phyloP scores from a whole-genome alignment of 2,113 vertebrate species.

The Ictalurus punctatus region DNA sequence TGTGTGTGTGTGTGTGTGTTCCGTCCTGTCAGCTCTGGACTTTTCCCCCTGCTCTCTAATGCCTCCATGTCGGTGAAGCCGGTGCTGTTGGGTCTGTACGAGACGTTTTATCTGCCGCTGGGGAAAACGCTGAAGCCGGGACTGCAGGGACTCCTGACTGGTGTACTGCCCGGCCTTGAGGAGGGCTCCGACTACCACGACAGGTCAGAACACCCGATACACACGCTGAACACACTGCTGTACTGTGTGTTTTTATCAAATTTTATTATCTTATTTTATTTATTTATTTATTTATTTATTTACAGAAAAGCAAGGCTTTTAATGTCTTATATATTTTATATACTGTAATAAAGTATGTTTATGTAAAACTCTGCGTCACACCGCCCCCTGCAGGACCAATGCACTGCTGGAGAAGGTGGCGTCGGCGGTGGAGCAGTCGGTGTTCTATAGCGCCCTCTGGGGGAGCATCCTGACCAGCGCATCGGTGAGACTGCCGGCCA shows the following conservation, averaged over 20 bases:
- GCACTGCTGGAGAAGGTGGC: slow-evolving; percentile 93
- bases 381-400: slow-evolving; percentile 79
- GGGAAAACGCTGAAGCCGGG: slow-evolving; percentile 97
- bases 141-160: slow-evolving; percentile 92
- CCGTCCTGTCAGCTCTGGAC: slow-evolving; percentile 81
- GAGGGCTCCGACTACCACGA: slow-evolving; percentile 98
- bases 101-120: slow-evolving; percentile 94
- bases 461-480: slow-evolving; percentile 97
- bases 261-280: neutral
- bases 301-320: too few relatives aligned
- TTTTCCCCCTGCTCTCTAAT: slow-evolving; percentile 97
- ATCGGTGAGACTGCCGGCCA: slow-evolving; percentile 90
- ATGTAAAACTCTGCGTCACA: neutral
- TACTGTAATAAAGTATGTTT: neutral
- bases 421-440: slow-evolving; percentile 91
- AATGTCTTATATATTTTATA: neutral
- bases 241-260: too few relatives aligned
- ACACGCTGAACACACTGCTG: neutral
- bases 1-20: neutral
- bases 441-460: slow-evolving; percentile 97
- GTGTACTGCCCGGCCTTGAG: slow-evolving; percentile 93
- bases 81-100: slow-evolving; percentile 90
- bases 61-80: slow-evolving; percentile 99
- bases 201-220: slow-evolving; percentile 74
- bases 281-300: neutral